Evolutionary conservation across 2,888 invertebrate genomes (phyloP).

Genomic region (Bellardia pandia): DNA sequence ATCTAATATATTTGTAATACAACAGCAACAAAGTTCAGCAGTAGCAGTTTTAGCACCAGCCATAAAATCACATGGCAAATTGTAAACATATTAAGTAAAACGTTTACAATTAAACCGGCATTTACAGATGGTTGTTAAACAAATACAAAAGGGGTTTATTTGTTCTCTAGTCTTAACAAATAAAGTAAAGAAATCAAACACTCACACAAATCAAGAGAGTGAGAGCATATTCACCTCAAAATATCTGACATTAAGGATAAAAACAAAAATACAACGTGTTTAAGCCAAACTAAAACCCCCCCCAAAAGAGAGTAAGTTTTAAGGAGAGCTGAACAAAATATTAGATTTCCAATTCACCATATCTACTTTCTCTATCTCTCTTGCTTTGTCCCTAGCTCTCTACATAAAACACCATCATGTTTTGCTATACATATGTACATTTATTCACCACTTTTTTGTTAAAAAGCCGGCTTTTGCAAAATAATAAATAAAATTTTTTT

Average conservation of each 20-base stretch:
- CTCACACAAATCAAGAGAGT: background rate
- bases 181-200: background rate
- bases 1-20: background rate
- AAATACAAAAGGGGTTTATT: constrained; percentile 59
- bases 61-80: constrained; percentile 68
- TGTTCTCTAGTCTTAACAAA: background rate
- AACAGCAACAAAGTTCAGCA: background rate
- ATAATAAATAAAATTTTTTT: constrained; percentile 13
- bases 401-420: background rate
- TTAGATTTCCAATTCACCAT: constrained; percentile 45
- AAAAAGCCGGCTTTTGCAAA: constrained; percentile 66
- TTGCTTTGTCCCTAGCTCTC: no score
- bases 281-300: background rate
- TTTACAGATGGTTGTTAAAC: constrained; percentile 68
- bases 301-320: background rate
- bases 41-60: constrained; percentile 20
- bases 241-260: background rate
- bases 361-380: background rate
- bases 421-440: background rate
- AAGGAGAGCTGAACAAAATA: background rate
- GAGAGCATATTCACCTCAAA: constrained; percentile 2
- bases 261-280: constrained; percentile 41
- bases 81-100: constrained; percentile 72
- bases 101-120: constrained; percentile 73
- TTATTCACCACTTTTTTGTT: constrained; percentile 25